Conservation (phyloP, 2,888 invertebrate species). For the Bursaphelenchus okinawaensis region DNA sequence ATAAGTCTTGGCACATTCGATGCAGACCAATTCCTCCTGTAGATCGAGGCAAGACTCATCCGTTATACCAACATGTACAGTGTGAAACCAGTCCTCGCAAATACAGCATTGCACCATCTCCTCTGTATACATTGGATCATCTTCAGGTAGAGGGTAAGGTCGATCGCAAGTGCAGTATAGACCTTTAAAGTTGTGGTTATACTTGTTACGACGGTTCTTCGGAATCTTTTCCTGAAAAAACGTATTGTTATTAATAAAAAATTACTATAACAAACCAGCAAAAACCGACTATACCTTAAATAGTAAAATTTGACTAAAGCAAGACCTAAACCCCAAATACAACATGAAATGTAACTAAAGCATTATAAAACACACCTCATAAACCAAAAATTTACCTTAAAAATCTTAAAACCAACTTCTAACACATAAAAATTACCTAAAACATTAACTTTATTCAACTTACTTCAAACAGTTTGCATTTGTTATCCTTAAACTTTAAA, state of each 20-base stretch:
- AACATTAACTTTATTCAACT: no score
- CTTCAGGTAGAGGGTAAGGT: slow-evolving; percentile 71
- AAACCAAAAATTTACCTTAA: no score
- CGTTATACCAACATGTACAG: slow-evolving; percentile 58
- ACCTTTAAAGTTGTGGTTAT: slow-evolving; percentile 76
- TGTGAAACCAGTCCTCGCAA: slow-evolving; percentile 97
- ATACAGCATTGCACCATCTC: slow-evolving; percentile 89
- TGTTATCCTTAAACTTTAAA: slow-evolving; percentile 67
- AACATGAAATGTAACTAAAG: no score
- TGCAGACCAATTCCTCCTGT: neutral
- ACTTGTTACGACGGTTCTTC: slow-evolving; percentile 68
- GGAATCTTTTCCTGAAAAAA: slow-evolving; percentile 63
- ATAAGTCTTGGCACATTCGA: neutral
- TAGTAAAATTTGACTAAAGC: no score
- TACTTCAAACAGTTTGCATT: slow-evolving; percentile 49
- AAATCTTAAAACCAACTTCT: no score
- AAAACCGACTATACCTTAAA: no score
- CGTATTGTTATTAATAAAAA: neutral
- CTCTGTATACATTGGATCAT: slow-evolving; percentile 70
- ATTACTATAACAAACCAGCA: neutral
- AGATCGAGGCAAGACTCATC: neutral
- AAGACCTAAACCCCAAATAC: no score
- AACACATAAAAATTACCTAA: no score
- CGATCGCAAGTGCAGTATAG: slow-evolving; percentile 82
- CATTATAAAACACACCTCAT: no score